Conservation (phyloP, 2,113 vertebrate genomes). For the Oreocharis arfaki region DNA sequence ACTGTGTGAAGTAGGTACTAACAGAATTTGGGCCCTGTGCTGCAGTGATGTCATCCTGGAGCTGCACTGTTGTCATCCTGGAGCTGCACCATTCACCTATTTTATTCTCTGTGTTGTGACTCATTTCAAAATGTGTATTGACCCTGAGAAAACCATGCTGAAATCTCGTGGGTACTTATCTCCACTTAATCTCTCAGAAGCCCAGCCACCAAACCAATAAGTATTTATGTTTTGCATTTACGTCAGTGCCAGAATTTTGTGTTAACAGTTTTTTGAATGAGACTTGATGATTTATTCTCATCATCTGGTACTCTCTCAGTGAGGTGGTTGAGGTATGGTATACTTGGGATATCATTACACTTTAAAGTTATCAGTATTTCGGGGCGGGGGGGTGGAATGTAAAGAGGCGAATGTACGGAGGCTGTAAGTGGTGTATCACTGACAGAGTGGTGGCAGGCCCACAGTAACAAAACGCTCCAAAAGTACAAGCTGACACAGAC, state of each 20-base stretch:
- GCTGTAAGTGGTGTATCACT: not conserved
- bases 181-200: not conserved
- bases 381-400: not conserved
- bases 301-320: not conserved
- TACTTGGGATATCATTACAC: not conserved
- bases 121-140: not conserved
- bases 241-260: not conserved
- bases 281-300: not conserved
- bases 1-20: not conserved
- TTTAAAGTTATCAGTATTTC: not conserved
- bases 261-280: not conserved
- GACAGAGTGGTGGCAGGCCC: not conserved
- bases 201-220: not conserved
- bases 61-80: not conserved
- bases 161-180: not conserved
- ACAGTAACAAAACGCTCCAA: fast-evolving
- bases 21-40: not conserved
- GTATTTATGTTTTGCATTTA: not conserved
- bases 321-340: not conserved
- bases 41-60: not conserved
- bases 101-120: not conserved
- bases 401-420: not conserved
- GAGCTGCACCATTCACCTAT: not conserved
- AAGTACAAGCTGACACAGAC: not conserved
- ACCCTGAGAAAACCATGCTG: not conserved